Evolutionary conservation across 2,888 invertebrate species (phyloP).

Genomic region (Artemia sp.): DNA sequence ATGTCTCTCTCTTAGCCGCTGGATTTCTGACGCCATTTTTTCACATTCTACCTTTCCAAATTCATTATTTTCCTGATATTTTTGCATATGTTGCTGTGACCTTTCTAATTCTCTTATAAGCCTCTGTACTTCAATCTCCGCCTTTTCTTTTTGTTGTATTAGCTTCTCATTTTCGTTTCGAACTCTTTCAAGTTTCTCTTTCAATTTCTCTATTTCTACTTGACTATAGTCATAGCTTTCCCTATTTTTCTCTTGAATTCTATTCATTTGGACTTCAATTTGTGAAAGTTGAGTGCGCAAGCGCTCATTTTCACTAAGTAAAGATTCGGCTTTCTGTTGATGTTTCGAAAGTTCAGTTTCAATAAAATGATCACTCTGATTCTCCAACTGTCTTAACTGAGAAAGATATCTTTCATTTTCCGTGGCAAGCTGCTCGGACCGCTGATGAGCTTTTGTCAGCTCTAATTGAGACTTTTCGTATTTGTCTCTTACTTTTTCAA

Average conservation of each 20-base stretch:
- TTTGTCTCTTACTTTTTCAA: constrained; percentile 69
- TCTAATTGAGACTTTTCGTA: constrained; percentile 40
- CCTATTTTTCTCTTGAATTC: constrained; percentile 26
- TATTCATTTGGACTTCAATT: constrained; percentile 24
- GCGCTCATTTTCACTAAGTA: constrained; percentile 56
- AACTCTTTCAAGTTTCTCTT: constrained; percentile 19
- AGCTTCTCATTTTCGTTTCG: constrained; percentile 20
- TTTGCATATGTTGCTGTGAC: constrained; percentile 61
- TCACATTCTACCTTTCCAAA: constrained; percentile 68
- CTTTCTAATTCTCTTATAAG: constrained; percentile 41
- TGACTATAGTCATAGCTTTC: constrained; percentile 27
- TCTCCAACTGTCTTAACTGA: constrained; percentile 24
- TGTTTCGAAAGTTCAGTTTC: constrained; percentile 16
- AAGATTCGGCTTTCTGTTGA: constrained; percentile 22
- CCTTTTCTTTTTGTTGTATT: constrained; percentile 21
- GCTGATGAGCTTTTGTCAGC: constrained; percentile 45
- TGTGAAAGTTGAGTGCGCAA: constrained; percentile 44
- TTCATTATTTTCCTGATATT: constrained; percentile 66
- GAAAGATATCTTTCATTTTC: constrained; percentile 21
- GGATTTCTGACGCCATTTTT: constrained; percentile 42
- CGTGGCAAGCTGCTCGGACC: constrained; percentile 40
- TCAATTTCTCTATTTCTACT: constrained; percentile 42
- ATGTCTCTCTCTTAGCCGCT: background rate
- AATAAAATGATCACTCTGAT: constrained; percentile 35
- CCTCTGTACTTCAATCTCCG: constrained; percentile 25